Base-by-base conservation (phyloP, 30 jellyfish, hydroid and myxozoan species). In the Chironex yamaguchii region DNA sequence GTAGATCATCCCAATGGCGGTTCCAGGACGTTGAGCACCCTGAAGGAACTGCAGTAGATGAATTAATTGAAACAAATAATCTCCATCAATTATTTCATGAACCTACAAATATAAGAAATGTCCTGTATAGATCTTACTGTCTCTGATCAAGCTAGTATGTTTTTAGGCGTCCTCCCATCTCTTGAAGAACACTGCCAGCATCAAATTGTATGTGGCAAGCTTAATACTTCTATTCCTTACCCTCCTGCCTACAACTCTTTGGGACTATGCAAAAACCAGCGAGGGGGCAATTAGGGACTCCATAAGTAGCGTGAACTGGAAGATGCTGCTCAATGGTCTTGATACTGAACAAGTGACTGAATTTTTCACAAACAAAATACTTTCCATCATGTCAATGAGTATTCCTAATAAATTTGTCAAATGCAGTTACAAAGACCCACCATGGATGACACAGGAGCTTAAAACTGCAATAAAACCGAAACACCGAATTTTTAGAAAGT, bases 1-100 rank as follows among this genome's bases (percentile, higher is more conserved):
- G 90, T 78, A 52, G 90, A 62, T 78, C 90, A 4, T 35, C 71
- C 49, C 90, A 78, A 81, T 52, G 67, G 90, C 63, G 90, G 90
- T 71, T 49, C 29, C 67, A 13, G 36, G 90, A 78, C 36, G 90
- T 32, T 3, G 81, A 78, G n/a, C 74, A 62, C 25, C 74, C 74
- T 62, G 74, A 62, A 26, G 74, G 74, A 6, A 62, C 74, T 1
- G 74, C 31, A 14, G 25, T 62, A 36, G 74, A 62, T 23, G 74
- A 62, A 62, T 24, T 62, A 36, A 62, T 62, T 36, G 74, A 62
- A 36, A 36, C 29, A 23, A 62, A 62, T 62, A 62, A 62, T 62
- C 74, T 62, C 74, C 74, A 62, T 62, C 74, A 62, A 36, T 62
- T 62, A 62, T 23, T 62, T 13, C 36, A 62, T 23, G 74, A 62